Percentiles rank a stretch among this genome's conserved stretches.
Evolutionary conservation across 2,888 invertebrate species (phyloP).

Genomic region (Pardosa pseudoannulata): DNA sequence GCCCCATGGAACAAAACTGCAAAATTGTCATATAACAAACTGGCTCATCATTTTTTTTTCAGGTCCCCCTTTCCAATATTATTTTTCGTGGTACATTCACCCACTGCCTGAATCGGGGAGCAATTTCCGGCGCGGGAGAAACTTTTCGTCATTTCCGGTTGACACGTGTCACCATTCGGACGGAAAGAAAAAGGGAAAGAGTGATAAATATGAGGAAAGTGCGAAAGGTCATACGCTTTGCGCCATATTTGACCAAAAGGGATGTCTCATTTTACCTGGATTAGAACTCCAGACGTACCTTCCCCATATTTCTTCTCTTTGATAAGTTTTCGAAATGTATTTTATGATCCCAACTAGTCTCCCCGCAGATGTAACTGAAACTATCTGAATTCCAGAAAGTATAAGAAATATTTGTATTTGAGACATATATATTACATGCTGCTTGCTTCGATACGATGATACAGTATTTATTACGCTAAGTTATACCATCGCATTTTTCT

Average conservation of each 20-base stretch:
- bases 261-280: no score
- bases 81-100: conserved; percentile 14
- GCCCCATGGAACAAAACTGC: neutral
- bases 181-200: conserved; percentile 6
- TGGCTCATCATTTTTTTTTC: conserved; percentile 2
- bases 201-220: conserved; percentile 19
- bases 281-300: no score
- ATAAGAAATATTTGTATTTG: no score
- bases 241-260: conserved; percentile 35
- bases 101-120: conserved; percentile 28
- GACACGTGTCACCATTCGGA: conserved; percentile 42
- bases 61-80: neutral
- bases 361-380: no score
- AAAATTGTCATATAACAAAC: neutral
- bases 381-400: no score
- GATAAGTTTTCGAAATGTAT: no score
- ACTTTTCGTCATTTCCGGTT: conserved; percentile 48
- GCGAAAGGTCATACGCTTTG: conserved; percentile 20
- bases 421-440: no score
- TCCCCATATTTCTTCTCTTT: no score
- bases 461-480: no score
- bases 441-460: no score
- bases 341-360: no score
- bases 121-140: conserved; percentile 47
- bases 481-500: no score